Percentiles rank a stretch among this genome's conserved stretches.
Evolutionary conservation across 2,888 invertebrate genomes (phyloP).

Genomic region (Holacanthella duospinosa): DNA sequence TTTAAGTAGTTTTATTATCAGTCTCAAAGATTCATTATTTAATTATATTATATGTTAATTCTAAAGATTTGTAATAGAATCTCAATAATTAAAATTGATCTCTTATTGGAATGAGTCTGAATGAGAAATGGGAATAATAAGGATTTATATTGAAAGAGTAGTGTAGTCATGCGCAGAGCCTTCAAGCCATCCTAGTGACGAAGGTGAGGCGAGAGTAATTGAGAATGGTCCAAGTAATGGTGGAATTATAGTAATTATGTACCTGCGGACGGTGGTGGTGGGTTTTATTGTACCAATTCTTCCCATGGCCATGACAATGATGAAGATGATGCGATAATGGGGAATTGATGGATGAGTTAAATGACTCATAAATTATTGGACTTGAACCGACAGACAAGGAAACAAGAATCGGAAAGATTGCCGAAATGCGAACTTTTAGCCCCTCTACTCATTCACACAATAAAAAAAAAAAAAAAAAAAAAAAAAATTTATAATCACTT

Average conservation of each 20-base stretch:
- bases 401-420: not conserved
- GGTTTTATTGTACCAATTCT: not conserved
- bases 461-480: not conserved
- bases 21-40: no score
- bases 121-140: no score
- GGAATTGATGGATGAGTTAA: conserved; percentile 32
- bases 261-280: not conserved
- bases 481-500: not conserved
- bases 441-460: not conserved
- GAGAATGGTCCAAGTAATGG: not conserved
- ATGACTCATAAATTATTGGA: conserved; percentile 28
- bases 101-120: no score
- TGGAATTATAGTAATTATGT: not conserved
- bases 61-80: no score
- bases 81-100: no score
- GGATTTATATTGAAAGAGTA: no score
- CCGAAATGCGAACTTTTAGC: not conserved
- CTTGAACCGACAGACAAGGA: conserved; percentile 2
- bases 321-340: conserved; percentile 26
- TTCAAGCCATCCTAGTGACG: no score
- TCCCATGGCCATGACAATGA: not conserved
- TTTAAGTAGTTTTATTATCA: no score
- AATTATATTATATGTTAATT: no score
- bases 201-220: no score
- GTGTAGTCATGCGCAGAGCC: no score